These are phyloP conservation scores for Cryptophagus acutangulus DNA, from an alignment of 2,888 invertebrate genomes.

Conservation along the genomic window DNA sequence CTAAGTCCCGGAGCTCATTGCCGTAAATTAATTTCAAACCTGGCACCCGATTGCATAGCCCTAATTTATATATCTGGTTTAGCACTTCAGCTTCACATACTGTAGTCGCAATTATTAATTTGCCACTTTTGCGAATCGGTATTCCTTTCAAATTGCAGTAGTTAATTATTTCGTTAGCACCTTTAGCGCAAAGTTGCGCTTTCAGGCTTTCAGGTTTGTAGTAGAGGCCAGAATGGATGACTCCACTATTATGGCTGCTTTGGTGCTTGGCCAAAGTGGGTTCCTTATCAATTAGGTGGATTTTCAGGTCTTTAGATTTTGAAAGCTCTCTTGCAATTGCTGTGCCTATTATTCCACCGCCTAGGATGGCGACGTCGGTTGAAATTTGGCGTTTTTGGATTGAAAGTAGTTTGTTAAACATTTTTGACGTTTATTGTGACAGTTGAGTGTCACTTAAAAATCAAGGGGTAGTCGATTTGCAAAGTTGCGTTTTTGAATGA, in stretches of 20 bases:
- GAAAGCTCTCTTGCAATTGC: constrained; percentile 86
- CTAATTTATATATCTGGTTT: constrained; percentile 57
- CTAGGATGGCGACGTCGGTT: constrained; percentile 83
- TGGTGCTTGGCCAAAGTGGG: constrained; percentile 75
- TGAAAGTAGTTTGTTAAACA: no score
- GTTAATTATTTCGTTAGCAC: constrained; percentile 67
- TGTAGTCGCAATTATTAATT: constrained; percentile 81
- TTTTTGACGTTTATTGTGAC: no score
- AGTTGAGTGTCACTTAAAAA: no score
- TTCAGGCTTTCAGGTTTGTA: constrained; percentile 79
- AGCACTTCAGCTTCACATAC: constrained; percentile 63
- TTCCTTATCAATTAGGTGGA: constrained; percentile 89
- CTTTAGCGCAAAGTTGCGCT: constrained; percentile 87
- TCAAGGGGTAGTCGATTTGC: no score
- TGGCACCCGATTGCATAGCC: constrained; percentile 58
- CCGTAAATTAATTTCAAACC: constrained; percentile 47
- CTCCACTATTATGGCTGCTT: constrained; percentile 93
- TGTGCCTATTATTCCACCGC: constrained; percentile 91
- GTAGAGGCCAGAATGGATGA: constrained; percentile 89
- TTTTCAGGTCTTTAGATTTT: constrained; percentile 68
- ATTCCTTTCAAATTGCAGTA: constrained; percentile 79
- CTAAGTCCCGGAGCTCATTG: constrained; percentile 25
- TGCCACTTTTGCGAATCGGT: constrained; percentile 85
- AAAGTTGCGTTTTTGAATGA: no score
- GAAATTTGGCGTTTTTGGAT: no score